These are phyloP conservation scores for Synergus umbraculus DNA, from an alignment of 2,888 invertebrate species.

Conservation along the genomic window DNA sequence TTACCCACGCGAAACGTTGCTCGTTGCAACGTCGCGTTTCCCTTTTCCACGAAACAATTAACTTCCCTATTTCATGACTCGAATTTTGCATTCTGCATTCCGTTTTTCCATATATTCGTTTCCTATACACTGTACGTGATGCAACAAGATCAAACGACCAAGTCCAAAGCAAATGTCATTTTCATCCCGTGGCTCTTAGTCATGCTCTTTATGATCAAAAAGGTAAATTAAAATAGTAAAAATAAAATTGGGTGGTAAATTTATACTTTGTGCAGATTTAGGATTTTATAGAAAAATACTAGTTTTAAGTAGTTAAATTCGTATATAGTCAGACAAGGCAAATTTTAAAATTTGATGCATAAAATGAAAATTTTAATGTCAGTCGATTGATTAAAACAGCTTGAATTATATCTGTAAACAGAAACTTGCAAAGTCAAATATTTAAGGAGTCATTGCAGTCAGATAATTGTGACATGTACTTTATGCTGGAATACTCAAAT, in stretches of 20 bases:
- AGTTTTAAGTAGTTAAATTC: too few relatives aligned
- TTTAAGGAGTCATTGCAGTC: not conserved
- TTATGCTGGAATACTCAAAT: too few relatives aligned
- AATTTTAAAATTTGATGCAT: too few relatives aligned
- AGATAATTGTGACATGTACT: not conserved
- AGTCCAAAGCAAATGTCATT: constrained; percentile 17
- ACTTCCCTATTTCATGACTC: constrained; percentile 1
- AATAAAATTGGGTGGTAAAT: not conserved
- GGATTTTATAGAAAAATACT: not conserved
- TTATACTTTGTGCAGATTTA: not conserved
- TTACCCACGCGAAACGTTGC: not conserved
- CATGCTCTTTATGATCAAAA: constrained; percentile 27
- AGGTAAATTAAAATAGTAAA: constrained; percentile 13
- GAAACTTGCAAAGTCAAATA: not conserved
- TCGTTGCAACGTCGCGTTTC: constrained; percentile 3
- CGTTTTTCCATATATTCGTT: constrained; percentile 3
- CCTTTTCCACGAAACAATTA: constrained; percentile 18
- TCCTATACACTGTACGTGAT: not conserved
- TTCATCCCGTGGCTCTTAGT: constrained; percentile 14
- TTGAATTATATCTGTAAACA: not conserved
- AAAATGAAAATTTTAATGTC: too few relatives aligned
- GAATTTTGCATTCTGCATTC: not conserved
- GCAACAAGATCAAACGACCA: constrained; percentile 22
- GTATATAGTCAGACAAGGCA: too few relatives aligned
- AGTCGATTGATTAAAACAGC: not conserved